Evolutionary conservation across 2,888 invertebrate genomes (phyloP), one percentile per base, ranked within the genome.

Genomic region (Limenitis arthemis): DNA sequence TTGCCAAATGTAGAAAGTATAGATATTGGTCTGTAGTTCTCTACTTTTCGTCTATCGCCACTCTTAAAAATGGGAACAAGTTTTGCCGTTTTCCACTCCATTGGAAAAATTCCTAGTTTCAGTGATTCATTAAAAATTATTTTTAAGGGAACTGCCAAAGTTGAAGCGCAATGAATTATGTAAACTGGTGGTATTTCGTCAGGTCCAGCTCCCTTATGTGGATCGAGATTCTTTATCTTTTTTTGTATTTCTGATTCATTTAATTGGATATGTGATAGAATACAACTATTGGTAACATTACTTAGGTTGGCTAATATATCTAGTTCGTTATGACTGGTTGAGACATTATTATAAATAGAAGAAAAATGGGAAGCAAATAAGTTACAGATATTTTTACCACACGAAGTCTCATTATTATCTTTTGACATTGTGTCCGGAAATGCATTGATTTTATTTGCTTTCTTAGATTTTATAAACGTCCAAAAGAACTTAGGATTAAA

Each of bases 21-120:
- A n/a, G n/a, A n/a, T n/a, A n/a, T n/a, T n/a, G n/a, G n/a, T n/a
- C n/a, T n/a, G n/a, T n/a, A n/a, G n/a, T n/a, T n/a, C n/a, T n/a
- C n/a, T n/a, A n/a, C n/a, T n/a, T n/a, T n/a, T n/a, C 30, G 8
- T 32, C 9, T 32, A 4, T 47, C 31, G 8, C 47, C 47, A 38
- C 5, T 47, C 8, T 47, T 47, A 12, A 39, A 47, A 47, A 39
- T 47, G 30, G 47, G 39, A 20, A 39, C 32, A 11, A 47, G 12
- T 47, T 47, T 55, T 50, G 34, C 54, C 40, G n/a, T 47, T 53
- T 43, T 49, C 28, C n/a, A 42, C 20, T 44, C 28, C 8, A 11
- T 12, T 28, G 44, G 37, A 30, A 44, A 44, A 5, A 8, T 6
- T 1, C 31, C 46, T n/a, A n/a, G n/a, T n/a, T n/a, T n/a, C 30